Percentiles rank a stretch among this genome's conserved stretches.
Conservation (phyloP, 2,113 vertebrate genomes). For the Misgurnus mizolepis region DNA sequence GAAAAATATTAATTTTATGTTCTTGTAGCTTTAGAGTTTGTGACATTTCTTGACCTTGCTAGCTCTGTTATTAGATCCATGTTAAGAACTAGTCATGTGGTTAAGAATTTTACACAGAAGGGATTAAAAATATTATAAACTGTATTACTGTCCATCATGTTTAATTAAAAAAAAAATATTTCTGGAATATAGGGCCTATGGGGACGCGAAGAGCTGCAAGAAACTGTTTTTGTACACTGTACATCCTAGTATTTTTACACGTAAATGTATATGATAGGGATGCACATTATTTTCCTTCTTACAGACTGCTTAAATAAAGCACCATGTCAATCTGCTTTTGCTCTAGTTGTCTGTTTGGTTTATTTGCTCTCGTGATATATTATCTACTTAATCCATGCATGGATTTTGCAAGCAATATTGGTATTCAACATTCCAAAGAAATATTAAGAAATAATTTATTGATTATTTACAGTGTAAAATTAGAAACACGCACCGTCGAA, state of each 20-base stretch:
- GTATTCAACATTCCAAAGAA: not conserved
- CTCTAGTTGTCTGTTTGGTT: conserved; percentile 59
- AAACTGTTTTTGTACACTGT: conserved; percentile 96
- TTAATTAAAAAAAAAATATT: conserved; percentile 65
- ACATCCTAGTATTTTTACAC: conserved; percentile 99
- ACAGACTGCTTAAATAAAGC: conserved; percentile 98
- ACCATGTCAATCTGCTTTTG: conserved; percentile 90
- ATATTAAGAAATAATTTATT: not conserved
- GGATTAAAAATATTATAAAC: conserved; percentile 75
- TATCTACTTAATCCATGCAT: not conserved
- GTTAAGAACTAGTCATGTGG: conserved; percentile 82
- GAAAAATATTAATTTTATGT: conserved; percentile 80
- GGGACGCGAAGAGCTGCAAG: conserved; percentile 86
- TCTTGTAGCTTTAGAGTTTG: conserved; percentile 90
- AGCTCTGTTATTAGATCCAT: conserved; percentile 82
- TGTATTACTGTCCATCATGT: conserved; percentile 82
- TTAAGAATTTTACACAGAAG: conserved; percentile 81
- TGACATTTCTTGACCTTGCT: conserved; percentile 86
- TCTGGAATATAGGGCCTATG: conserved; percentile 77
- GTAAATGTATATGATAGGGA: conserved; percentile 90
- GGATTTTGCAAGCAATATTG: not conserved
- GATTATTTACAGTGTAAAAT: not conserved
- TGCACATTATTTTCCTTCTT: conserved; percentile 95
- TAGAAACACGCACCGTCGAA: not conserved
- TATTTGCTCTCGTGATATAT: not conserved